Base-by-base conservation (phyloP, 1,140 invertebrate genomes). In the Diorhabda elongata region DNA sequence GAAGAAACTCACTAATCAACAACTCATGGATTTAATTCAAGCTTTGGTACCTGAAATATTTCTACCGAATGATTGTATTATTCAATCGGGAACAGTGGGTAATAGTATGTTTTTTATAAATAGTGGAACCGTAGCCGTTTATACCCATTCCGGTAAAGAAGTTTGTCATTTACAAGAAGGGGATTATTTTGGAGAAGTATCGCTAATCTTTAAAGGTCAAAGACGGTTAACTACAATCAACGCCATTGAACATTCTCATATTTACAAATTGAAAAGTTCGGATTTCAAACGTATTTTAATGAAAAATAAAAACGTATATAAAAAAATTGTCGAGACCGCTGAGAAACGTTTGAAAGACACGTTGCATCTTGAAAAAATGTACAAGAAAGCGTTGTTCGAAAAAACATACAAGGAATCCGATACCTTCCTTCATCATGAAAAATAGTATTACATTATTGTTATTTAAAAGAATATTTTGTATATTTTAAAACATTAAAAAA, bases 91-190 rank as follows among this genome's bases (percentile, higher is more conserved):
- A 0, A 81, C 81, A 9, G 76, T 81, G n/a, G 86, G 85, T 8
- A 83, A 86, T 58, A 85, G 83, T 68, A 87, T 88, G 85, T 88
- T 82, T 73, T 87, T 87, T 69, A 76, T 87, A 5, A 80, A 82
- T 0, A 82, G 76, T 58, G 86, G 86, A 44, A 85, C 84, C 3
- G 85, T 87, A 0, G 83, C 84, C 4, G 80, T 87, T 44, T 79
- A 84, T 9, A 86, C 86, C 2, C 79, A 83, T 6, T 84, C 84
- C 45, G 86, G 86, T 42, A 84, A 82, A 71, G 86, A 87, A 78
- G 83, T 84, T 11, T 77, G 77, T 66, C 79, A 79, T 67, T 58
- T 79, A 42, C 63, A 74, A 67, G 79, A 80, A 60, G 78, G 78
- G 4, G 73, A 71, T n/a, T 78, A 78, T 68, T 80, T 80, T 68